phyloP scores from a whole-genome alignment of 2,888 invertebrate genomes.

The Gastrophysa polygoni region DNA sequence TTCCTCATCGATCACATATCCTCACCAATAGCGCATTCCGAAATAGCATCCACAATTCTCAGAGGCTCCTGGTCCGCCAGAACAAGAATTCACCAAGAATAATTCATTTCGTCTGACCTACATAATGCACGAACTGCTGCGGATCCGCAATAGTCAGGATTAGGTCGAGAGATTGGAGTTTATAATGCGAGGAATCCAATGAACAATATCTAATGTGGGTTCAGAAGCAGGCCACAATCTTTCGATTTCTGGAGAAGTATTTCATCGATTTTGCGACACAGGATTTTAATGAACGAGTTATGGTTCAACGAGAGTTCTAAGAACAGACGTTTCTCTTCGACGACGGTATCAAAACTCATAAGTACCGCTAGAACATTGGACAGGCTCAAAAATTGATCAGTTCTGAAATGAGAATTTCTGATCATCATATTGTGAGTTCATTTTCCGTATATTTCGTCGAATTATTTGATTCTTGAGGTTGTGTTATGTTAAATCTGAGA shows the following conservation, averaged over 20 bases:
- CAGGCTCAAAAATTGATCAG: too few species aligned
- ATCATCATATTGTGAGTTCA: too few species aligned
- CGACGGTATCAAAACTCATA: too few species aligned
- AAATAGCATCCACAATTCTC: not conserved
- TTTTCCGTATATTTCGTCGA: too few species aligned
- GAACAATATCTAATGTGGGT: not conserved
- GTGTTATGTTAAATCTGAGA: too few species aligned
- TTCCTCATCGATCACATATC: not conserved
- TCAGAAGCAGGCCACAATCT: not conserved
- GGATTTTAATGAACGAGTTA: too few species aligned
- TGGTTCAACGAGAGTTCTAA: too few species aligned
- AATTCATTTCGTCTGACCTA: slow-evolving; percentile 25
- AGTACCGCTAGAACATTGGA: too few species aligned
- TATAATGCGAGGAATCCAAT: slow-evolving; percentile 1
- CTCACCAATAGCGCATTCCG: not conserved
- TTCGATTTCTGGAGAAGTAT: not conserved
- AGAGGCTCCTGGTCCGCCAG: not conserved
- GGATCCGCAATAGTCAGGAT: slow-evolving; percentile 1
- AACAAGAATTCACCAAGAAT: slow-evolving; percentile 15
- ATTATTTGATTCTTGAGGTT: too few species aligned
- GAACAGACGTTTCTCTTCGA: too few species aligned
- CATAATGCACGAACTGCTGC: slow-evolving; percentile 20
- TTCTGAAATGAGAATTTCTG: too few species aligned
- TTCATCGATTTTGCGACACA: not conserved
- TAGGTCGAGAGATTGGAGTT: slow-evolving; percentile 10